Evolutionary conservation across 2,797 vertebrate genomes (phyloP).

Genomic region (Enteromius trimaculatus): DNA sequence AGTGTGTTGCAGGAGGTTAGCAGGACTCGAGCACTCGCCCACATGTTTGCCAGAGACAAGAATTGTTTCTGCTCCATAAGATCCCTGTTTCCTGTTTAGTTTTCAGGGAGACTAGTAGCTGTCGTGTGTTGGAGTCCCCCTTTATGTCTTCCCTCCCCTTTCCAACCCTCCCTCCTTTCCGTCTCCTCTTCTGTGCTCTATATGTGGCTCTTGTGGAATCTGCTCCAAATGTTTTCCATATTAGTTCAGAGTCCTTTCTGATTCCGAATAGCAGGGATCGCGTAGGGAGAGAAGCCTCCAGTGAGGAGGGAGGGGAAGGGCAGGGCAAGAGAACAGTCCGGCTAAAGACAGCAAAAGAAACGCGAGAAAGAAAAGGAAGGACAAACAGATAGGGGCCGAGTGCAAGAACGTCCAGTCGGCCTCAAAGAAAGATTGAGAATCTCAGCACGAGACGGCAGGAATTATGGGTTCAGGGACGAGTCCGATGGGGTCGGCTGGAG

Average conservation of each 20-base stretch:
- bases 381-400: constrained; percentile 58
- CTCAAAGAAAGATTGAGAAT: constrained; percentile 39
- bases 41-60: constrained; percentile 53
- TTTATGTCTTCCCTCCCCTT: constrained; percentile 71
- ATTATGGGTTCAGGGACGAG: constrained; percentile 62
- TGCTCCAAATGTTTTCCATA: constrained; percentile 95
- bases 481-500: constrained; percentile 60
- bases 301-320: constrained; percentile 61
- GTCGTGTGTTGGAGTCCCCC: constrained; percentile 86
- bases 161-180: constrained; percentile 59
- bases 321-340: constrained; percentile 51
- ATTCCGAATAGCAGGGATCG: constrained; percentile 81
- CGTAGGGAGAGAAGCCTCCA: constrained; percentile 68
- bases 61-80: constrained; percentile 34
- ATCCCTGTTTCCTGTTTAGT: constrained; percentile 21
- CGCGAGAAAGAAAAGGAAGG: constrained; percentile 60
- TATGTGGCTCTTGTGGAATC: constrained; percentile 86
- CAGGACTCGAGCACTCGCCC: constrained; percentile 67
- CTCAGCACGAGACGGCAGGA: constrained; percentile 38
- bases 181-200: constrained; percentile 74
- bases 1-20: constrained; percentile 70
- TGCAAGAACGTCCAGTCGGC: constrained; percentile 41
- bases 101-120: constrained; percentile 16
- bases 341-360: constrained; percentile 61
- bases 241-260: constrained; percentile 90